These are phyloP conservation scores for Cygnus buccinator DNA, from an alignment of 2,113 vertebrate genomes.

Conservation along the genomic window DNA sequence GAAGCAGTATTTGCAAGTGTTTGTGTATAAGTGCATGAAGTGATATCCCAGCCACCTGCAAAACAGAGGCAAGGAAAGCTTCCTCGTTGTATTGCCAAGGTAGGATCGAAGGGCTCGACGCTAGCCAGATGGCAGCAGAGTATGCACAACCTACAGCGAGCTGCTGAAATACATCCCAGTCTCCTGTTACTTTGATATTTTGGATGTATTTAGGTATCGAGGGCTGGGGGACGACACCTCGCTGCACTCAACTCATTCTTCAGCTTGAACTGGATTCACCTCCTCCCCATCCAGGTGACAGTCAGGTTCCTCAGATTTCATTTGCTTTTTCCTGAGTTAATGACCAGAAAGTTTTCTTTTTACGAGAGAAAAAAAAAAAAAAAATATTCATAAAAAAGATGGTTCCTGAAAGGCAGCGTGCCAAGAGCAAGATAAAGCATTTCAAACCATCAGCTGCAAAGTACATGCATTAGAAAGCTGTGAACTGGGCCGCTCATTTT, in stretches of 20 bases:
- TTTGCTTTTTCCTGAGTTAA: background rate
- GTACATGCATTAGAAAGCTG: accelerated
- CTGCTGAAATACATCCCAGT: background rate
- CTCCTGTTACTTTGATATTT: background rate
- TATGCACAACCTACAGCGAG: background rate
- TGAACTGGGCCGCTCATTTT: background rate
- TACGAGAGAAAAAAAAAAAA: background rate
- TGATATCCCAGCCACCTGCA: background rate
- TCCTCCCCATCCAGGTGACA: background rate
- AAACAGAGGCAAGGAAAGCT: background rate
- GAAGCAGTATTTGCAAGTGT: background rate
- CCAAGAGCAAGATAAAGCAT: background rate
- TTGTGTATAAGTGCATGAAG: background rate
- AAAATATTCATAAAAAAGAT: background rate
- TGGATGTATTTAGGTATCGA: background rate
- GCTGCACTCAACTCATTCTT: background rate
- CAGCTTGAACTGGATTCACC: background rate
- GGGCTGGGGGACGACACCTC: background rate
- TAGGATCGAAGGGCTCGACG: background rate
- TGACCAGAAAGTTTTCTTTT: background rate
- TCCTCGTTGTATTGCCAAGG: background rate
- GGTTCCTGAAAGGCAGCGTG: background rate
- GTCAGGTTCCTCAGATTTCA: background rate
- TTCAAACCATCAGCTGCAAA: background rate
- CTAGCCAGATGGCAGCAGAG: slow-evolving; percentile 59